phyloP scores from a whole-genome alignment of 2,113 vertebrate genomes.

The Machaerirhynchus nigripectus region DNA sequence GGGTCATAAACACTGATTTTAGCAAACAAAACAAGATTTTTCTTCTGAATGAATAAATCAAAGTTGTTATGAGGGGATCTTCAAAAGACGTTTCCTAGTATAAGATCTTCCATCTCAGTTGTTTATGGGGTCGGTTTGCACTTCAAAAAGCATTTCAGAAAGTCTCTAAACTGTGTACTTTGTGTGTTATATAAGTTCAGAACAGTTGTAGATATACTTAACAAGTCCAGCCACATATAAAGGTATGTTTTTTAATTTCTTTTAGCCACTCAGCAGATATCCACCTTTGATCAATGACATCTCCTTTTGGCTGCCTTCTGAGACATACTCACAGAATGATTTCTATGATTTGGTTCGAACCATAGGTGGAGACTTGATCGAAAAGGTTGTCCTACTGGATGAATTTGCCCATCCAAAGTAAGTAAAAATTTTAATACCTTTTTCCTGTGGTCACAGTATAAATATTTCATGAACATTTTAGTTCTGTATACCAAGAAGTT shows the following conservation, averaged over 20 bases:
- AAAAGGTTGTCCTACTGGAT: slow-evolving; percentile 88
- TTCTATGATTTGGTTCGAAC: slow-evolving; percentile 93
- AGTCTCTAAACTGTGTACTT: neutral
- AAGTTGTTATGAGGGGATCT: neutral
- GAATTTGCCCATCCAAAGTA: slow-evolving; percentile 91
- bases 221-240: neutral
- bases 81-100: neutral
- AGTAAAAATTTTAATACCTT: slow-evolving; percentile 51
- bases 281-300: slow-evolving; percentile 91
- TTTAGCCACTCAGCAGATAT: slow-evolving; percentile 88
- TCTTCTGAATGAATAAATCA: neutral
- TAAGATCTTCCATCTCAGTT: neutral
- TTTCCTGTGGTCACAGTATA: neutral
- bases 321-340: slow-evolving; percentile 83
- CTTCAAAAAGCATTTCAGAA: neutral
- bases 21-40: neutral
- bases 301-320: slow-evolving; percentile 92
- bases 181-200: neutral
- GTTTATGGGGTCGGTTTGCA: neutral
- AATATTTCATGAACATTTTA: neutral
- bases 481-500: neutral
- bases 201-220: neutral
- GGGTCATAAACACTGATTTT: neutral
- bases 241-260: neutral
- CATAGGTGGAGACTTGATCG: slow-evolving; percentile 89